phyloP scores from a whole-genome alignment of 2,888 invertebrate species.

The Pristionchus fissidentatus region DNA sequence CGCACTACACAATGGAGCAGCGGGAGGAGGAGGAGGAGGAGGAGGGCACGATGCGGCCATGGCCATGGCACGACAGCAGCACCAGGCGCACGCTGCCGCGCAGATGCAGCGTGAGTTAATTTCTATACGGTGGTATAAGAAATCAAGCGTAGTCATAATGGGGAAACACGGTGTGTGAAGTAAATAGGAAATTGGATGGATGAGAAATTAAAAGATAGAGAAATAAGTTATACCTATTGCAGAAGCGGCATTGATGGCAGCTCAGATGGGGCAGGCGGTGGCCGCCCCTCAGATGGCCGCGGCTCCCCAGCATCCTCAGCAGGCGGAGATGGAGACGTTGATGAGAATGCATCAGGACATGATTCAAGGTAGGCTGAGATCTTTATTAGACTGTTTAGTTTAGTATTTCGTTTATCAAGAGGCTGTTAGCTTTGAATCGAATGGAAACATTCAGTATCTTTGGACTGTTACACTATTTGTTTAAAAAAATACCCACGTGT shows the following conservation, averaged over 20 bases:
- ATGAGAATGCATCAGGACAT: not conserved
- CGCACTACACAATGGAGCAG: not conserved
- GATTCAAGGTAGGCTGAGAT: too few species aligned
- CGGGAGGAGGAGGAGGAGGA: not conserved
- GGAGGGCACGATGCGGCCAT: not conserved
- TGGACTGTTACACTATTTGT: too few species aligned
- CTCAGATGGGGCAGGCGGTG: constrained; percentile 18
- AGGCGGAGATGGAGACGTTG: not conserved
- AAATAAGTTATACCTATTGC: too few species aligned
- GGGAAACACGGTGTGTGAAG: not conserved
- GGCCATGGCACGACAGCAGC: not conserved
- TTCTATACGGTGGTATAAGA: not conserved
- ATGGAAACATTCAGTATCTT: too few species aligned
- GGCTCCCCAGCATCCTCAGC: constrained; percentile 30
- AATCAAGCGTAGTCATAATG: not conserved
- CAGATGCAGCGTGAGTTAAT: not conserved
- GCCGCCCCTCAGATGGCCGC: not conserved
- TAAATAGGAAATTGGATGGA: not conserved
- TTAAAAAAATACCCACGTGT: too few species aligned
- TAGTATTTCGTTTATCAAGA: too few species aligned
- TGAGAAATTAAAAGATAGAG: too few species aligned
- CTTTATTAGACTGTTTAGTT: too few species aligned
- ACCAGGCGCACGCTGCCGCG: not conserved
- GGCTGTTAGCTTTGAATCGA: too few species aligned
- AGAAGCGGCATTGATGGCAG: not conserved